Evolutionary conservation across 2,113 vertebrate species (phyloP), one percentile per base, ranked within the genome.

Genomic region (Amphiprion ocellaris): DNA sequence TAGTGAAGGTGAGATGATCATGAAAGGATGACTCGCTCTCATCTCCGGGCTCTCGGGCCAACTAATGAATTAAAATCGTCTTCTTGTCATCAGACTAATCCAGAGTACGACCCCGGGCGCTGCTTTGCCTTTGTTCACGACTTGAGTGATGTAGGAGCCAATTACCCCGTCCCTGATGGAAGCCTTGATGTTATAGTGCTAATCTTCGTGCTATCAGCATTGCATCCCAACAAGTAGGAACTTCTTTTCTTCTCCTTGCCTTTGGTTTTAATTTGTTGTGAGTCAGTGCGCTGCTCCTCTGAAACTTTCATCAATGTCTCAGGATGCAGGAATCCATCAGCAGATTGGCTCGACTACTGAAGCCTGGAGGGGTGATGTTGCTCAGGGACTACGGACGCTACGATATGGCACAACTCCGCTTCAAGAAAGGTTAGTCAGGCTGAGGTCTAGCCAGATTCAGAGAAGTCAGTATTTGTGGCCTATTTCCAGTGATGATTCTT

Each of bases 381-480:
- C 93, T 99, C 79, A 93, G 98, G 74, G 98, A 99, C 92, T 99
- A 99, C 0, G 98, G 98, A 16, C 97, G 98, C 30, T 97, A 98
- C 0, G 98, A 99, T 91, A 96, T 99, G 91, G 97, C 98, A 55
- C 98, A 99, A 68, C 97, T 99, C 24, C 96, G 98, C 5, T 99
- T 99, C 90, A 99, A 98, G 87, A 99, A 97, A 95, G 97, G 98
- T 98, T 69, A 75, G 61, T 74, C 33, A 4, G n/a, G 23, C 10
- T 28, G 1, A 53, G 62, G 10, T 68, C 47, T 26, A 59, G 24
- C 11, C 0, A 23, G 24, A 5, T 23, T 67, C 47, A 49, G 24
- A 68, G 53, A 53, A 17, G 11, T 65, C 10, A 28, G 41, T 46
- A 26, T 56, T 24, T 4, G 8, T 44, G 41, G 11, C 11, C 12